phyloP scores from a whole-genome alignment of 2,113 vertebrate genomes.

The Gadus chalcogrammus region DNA sequence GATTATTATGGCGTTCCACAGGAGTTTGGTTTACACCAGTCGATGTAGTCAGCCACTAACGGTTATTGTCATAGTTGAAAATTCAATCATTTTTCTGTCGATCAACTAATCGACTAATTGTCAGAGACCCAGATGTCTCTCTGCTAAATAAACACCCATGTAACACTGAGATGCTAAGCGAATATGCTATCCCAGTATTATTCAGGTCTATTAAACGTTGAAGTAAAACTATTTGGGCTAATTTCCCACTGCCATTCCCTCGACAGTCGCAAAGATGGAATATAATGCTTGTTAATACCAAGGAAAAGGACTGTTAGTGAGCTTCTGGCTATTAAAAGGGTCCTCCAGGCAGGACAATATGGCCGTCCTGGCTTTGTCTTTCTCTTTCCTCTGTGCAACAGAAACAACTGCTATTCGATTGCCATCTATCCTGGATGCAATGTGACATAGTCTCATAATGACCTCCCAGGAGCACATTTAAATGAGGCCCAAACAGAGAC shows the following conservation, averaged over 20 bases:
- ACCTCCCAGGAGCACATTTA: slow-evolving; percentile 25
- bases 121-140: no score
- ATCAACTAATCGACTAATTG: no score
- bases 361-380: slow-evolving; percentile 22
- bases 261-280: slow-evolving; percentile 31
- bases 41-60: no score
- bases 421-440: slow-evolving; percentile 16
- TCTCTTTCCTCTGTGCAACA: slow-evolving; percentile 33
- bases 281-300: slow-evolving; percentile 57
- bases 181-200: no score
- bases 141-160: no score
- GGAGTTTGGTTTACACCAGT: no score
- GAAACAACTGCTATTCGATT: slow-evolving; percentile 25
- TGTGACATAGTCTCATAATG: slow-evolving; percentile 13
- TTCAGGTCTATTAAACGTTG: slow-evolving; percentile 41
- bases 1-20: no score
- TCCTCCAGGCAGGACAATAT: slow-evolving; percentile 26
- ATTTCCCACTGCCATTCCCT: slow-evolving; percentile 53
- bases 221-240: slow-evolving; percentile 58
- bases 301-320: slow-evolving; percentile 19
- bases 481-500: slow-evolving; percentile 32
- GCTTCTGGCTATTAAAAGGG: slow-evolving; percentile 25
- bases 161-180: no score
- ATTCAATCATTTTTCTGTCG: no score
- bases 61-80: no score